phyloP scores from a whole-genome alignment of 2,888 invertebrate genomes.

The Carabus problematicus region DNA sequence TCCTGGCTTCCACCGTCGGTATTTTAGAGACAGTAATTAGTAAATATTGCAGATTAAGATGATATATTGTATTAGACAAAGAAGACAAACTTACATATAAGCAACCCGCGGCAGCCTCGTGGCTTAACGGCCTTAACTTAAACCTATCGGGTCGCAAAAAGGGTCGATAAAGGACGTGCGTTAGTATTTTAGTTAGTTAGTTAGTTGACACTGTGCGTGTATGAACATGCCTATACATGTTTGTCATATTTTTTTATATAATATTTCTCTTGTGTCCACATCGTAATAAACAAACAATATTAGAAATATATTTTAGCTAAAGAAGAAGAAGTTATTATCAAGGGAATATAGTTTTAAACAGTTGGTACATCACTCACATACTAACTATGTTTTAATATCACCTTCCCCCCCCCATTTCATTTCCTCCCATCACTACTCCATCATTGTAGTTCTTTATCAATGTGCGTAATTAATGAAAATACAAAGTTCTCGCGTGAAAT shows the following conservation, averaged over 20 bases:
- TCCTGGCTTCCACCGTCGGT: conserved; percentile 24
- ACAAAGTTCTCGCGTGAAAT: conserved; percentile 25
- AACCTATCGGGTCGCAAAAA: conserved; percentile 31
- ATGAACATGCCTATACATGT: too few relatives aligned
- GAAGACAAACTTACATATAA: conserved; percentile 42
- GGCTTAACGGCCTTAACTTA: conserved; percentile 41
- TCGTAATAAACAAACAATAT: too few relatives aligned
- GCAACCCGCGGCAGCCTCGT: conserved; percentile 32
- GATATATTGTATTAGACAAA: conserved; percentile 43
- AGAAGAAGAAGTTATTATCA: too few relatives aligned
- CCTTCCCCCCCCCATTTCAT: background rate
- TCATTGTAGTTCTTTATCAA: background rate
- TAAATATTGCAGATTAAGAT: conserved; percentile 43
- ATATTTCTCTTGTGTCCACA: too few relatives aligned
- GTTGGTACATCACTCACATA: too few relatives aligned
- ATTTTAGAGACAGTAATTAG: conserved; percentile 41
- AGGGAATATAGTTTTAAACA: too few relatives aligned
- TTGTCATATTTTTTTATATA: too few relatives aligned
- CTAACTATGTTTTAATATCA: too few relatives aligned
- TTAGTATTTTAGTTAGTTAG: too few relatives aligned
- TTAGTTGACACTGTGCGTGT: too few relatives aligned
- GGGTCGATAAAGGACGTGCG: conserved; percentile 3
- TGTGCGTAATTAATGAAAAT: too few relatives aligned
- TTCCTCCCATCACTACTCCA: background rate
- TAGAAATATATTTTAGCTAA: too few relatives aligned